Conservation (phyloP, 2,888 invertebrate species). For the Prionchulus punctatus region DNA sequence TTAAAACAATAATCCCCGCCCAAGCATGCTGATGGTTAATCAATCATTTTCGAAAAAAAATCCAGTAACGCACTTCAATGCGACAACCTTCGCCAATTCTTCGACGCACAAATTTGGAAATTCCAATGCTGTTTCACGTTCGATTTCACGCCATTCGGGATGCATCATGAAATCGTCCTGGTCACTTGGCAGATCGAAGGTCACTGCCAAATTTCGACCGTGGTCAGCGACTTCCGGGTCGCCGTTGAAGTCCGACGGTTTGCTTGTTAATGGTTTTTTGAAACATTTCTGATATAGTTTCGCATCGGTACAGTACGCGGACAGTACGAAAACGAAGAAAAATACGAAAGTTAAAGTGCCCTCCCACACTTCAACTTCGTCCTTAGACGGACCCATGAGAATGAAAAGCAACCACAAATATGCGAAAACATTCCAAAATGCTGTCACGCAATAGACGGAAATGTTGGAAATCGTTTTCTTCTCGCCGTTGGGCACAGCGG, state of each 20-base stretch:
- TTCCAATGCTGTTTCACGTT: slow-evolving; percentile 15
- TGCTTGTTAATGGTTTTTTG: too few species aligned
- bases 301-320: slow-evolving; percentile 88
- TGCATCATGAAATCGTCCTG: slow-evolving; percentile 11
- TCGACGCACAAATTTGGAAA: slow-evolving; percentile 19
- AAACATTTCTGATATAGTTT: too few species aligned
- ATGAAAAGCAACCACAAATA: slow-evolving; percentile 97
- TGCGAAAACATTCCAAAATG: slow-evolving; percentile 91
- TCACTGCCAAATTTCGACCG: too few species aligned
- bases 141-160: slow-evolving; percentile 16
- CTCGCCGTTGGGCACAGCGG: slow-evolving; percentile 24
- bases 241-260: too few species aligned
- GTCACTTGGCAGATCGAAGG: too few species aligned
- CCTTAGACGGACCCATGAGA: slow-evolving; percentile 66
- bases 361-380: slow-evolving; percentile 87
- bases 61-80: too few species aligned
- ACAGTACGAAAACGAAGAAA: slow-evolving; percentile 86
- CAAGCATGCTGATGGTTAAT: too few species aligned
- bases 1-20: too few species aligned
- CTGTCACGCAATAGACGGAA: slow-evolving; percentile 90
- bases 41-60: too few species aligned
- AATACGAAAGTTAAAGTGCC: slow-evolving; percentile 81
- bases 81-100: slow-evolving; percentile 21
- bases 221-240: too few species aligned
- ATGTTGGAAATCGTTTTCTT: slow-evolving; percentile 29